phyloP scores from a whole-genome alignment of 2,888 invertebrate genomes.

The Megaustenia siamemsis region DNA sequence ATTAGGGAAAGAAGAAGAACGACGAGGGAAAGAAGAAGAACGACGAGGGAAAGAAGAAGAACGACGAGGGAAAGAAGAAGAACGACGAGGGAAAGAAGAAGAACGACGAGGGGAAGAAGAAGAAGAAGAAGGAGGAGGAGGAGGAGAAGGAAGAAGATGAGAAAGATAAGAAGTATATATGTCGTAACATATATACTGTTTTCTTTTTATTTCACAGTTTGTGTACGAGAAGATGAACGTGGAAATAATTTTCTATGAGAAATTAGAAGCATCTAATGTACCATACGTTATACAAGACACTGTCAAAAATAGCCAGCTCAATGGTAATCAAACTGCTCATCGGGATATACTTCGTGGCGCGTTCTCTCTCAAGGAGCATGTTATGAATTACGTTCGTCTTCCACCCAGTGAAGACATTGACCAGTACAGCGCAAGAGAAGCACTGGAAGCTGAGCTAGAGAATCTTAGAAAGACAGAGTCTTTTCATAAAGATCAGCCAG shows the following conservation, averaged over 20 bases:
- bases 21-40: too few species aligned
- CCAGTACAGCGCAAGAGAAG: not conserved
- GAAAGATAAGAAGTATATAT: too few species aligned
- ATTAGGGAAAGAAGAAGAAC: too few species aligned
- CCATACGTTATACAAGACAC: constrained; percentile 3
- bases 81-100: too few species aligned
- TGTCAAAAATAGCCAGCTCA: not conserved
- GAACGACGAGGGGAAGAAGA: too few species aligned
- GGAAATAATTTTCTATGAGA: constrained; percentile 31
- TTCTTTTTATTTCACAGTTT: constrained; percentile 22
- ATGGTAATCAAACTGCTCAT: not conserved
- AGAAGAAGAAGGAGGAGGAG: too few species aligned
- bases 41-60: too few species aligned
- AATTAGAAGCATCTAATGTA: constrained; percentile 26
- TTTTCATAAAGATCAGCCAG: not conserved
- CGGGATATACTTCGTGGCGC: not conserved
- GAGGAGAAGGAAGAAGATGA: too few species aligned
- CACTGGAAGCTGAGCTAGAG: not conserved
- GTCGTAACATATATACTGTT: not conserved
- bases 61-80: too few species aligned
- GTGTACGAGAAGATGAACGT: constrained; percentile 38
- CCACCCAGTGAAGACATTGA: not conserved
- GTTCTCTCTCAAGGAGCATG: constrained; percentile 7
- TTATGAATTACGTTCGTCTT: constrained; percentile 23
- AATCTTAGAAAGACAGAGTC: not conserved